These are phyloP conservation scores for Pristionchus japonicus DNA, from an alignment of 2,888 invertebrate genomes.

Conservation along the genomic window DNA sequence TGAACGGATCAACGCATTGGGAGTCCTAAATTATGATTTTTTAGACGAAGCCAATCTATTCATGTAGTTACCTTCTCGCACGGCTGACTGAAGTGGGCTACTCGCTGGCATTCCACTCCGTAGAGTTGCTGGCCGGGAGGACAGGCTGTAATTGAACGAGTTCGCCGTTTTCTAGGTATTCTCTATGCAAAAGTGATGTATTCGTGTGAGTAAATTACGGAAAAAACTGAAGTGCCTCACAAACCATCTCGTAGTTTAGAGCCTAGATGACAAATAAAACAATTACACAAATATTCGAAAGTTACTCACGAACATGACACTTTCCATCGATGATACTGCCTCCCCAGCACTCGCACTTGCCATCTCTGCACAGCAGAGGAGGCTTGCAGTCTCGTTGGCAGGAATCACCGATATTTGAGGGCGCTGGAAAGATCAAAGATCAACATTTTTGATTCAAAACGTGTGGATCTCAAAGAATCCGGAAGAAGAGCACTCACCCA, in stretches of 20 bases:
- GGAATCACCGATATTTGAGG: conserved; percentile 71
- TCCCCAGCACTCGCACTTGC: conserved; percentile 75
- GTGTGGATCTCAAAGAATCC: not conserved
- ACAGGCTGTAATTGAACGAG: conserved; percentile 63
- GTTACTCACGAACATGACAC: conserved; percentile 72
- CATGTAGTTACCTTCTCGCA: conserved; percentile 61
- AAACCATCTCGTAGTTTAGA: too few relatives aligned
- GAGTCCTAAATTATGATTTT: conserved; percentile 52
- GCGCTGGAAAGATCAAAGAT: conserved; percentile 63
- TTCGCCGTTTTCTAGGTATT: too few relatives aligned
- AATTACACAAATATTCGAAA: too few relatives aligned
- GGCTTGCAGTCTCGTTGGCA: conserved; percentile 75
- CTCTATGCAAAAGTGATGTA: too few relatives aligned
- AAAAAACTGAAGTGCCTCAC: too few relatives aligned
- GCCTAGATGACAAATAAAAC: too few relatives aligned
- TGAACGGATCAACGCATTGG: conserved; percentile 73
- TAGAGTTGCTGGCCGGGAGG: conserved; percentile 73
- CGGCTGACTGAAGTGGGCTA: conserved; percentile 70
- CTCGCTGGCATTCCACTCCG: conserved; percentile 71
- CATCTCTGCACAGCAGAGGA: conserved; percentile 73
- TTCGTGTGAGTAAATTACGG: too few relatives aligned
- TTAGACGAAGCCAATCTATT: too few relatives aligned
- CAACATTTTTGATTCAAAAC: not conserved
- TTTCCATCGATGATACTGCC: conserved; percentile 72
- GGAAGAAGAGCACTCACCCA: conserved; percentile 60